phyloP scores from a whole-genome alignment of 2,113 vertebrate species.

The Hippocampus barbouri region DNA sequence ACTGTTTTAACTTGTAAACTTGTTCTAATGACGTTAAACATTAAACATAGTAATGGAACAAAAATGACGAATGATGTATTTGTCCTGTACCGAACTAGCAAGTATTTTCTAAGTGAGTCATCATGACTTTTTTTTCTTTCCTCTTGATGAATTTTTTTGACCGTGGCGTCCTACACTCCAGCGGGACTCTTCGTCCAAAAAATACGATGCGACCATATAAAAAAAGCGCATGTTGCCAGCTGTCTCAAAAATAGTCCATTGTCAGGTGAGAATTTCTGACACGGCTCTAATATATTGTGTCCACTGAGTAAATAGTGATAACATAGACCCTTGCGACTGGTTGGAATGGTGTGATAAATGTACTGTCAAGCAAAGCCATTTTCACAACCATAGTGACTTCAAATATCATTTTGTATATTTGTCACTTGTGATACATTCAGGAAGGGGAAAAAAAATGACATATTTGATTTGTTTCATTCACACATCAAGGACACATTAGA shows the following conservation, averaged over 20 bases:
- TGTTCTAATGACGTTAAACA: too few species aligned
- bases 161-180: too few species aligned
- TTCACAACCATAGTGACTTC: slow-evolving; percentile 32
- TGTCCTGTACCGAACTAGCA: too few species aligned
- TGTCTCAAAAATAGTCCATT: neutral
- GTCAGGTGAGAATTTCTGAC: neutral
- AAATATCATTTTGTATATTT: slow-evolving; percentile 65
- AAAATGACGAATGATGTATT: too few species aligned
- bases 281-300: neutral
- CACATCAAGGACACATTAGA: slow-evolving; percentile 74
- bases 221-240: neutral
- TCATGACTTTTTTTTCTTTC: too few species aligned
- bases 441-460: slow-evolving; percentile 36
- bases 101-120: too few species aligned
- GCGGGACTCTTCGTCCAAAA: too few species aligned
- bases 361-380: slow-evolving; percentile 32
- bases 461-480: slow-evolving; percentile 72
- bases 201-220: neutral
- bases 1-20: too few species aligned
- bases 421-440: slow-evolving; percentile 51
- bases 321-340: neutral
- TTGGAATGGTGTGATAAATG: slow-evolving; percentile 44
- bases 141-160: too few species aligned
- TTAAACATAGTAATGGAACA: too few species aligned
- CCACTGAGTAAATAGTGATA: neutral